Conservation (phyloP, 2,113 vertebrate genomes). For the Rhineura floridana region DNA sequence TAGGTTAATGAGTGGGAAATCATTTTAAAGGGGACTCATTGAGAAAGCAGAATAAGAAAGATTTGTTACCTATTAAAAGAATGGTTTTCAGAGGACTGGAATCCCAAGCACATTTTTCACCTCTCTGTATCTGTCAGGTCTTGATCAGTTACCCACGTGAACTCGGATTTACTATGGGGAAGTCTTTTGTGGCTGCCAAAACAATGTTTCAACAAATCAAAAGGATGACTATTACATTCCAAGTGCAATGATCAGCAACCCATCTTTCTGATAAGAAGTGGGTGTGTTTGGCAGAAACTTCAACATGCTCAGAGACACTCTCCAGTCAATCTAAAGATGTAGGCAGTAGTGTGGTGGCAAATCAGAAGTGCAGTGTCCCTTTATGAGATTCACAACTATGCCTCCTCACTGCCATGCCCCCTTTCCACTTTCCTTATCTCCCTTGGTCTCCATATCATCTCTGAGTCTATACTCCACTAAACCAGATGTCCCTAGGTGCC, state of each 20-base stretch:
- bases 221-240: not conserved
- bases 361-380: too few species aligned
- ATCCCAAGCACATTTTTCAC: not conserved
- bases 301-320: not conserved
- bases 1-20: slow-evolving; percentile 1
- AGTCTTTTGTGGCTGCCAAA: not conserved
- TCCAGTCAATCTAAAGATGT: not conserved
- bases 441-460: too few species aligned
- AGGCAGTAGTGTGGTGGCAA: too few species aligned
- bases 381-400: too few species aligned
- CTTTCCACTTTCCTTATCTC: too few species aligned
- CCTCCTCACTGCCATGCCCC: too few species aligned
- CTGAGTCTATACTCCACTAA: too few species aligned
- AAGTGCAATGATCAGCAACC: not conserved
- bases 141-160: not conserved
- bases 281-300: not conserved
- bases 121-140: not conserved
- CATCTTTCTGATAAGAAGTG: not conserved
- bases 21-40: not conserved
- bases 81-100: not conserved
- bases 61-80: not conserved
- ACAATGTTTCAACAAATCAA: not conserved
- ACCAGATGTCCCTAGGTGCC: too few species aligned
- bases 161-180: not conserved
- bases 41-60: not conserved